Percentiles rank a stretch among this genome's conserved stretches.
These are phyloP conservation scores for Ascidia mentula DNA, from an alignment of 23 tunicate species.

Conservation along the genomic window DNA sequence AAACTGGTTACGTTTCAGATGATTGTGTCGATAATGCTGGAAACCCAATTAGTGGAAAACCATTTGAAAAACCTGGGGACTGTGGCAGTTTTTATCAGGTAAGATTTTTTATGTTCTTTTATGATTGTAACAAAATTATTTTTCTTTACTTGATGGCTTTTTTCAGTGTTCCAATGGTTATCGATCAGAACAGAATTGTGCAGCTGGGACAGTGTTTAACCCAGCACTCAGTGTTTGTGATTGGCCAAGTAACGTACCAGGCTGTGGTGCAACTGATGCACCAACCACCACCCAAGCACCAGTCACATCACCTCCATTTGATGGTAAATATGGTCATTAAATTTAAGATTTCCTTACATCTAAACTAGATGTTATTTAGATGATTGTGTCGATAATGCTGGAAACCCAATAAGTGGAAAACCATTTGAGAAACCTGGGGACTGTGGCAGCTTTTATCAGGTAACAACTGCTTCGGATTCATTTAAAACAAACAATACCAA, in stretches of 20 bases:
- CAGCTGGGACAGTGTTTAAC: slow-evolving; percentile 30
- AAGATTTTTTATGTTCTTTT: too few relatives aligned
- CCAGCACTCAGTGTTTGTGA: slow-evolving; percentile 23
- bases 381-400: not conserved
- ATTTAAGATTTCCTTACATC: not conserved
- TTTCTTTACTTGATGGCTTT: not conserved
- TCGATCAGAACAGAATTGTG: slow-evolving; percentile 9
- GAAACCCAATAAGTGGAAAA: slow-evolving; percentile 25
- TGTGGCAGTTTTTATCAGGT: slow-evolving; percentile 44
- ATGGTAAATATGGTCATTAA: slow-evolving; percentile 8
- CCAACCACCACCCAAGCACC: not conserved
- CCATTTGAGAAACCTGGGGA: slow-evolving; percentile 25
- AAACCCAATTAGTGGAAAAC: slow-evolving; percentile 34
- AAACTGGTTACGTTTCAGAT: slow-evolving; percentile 16
- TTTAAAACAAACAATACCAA: too few relatives aligned
- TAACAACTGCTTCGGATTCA: too few relatives aligned
- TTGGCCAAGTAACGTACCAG: slow-evolving; percentile 32
- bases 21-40: slow-evolving; percentile 43
- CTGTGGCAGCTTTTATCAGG: slow-evolving; percentile 34
- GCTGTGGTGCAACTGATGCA: slow-evolving; percentile 9
- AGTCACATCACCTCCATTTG: slow-evolving; percentile 29
- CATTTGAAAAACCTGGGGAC: slow-evolving; percentile 42
- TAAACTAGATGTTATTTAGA: too few relatives aligned
- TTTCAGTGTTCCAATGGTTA: slow-evolving; percentile 36
- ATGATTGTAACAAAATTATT: too few relatives aligned